A percentile compares a stretch with the other conserved stretches of the same genome.
Evolutionary conservation across 2,113 vertebrate species (phyloP).

Genomic region (Tyrannus savana): DNA sequence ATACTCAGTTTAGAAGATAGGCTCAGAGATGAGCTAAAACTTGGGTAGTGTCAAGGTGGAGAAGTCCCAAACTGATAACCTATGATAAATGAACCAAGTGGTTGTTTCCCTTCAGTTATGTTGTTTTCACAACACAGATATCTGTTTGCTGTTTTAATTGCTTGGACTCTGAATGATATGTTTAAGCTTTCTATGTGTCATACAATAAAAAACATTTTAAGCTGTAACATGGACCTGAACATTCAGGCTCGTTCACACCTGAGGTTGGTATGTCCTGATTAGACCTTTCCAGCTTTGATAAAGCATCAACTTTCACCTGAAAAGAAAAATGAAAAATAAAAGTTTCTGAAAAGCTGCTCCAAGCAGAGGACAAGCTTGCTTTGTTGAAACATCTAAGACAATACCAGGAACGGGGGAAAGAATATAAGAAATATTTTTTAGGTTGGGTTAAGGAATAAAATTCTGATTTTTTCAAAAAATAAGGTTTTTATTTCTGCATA

Average conservation of each 20-base stretch:
- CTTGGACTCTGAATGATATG: neutral
- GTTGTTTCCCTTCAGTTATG: neutral
- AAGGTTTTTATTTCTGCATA: neutral
- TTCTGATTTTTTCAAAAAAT: fast-evolving
- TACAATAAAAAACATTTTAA: neutral
- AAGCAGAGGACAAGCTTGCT: neutral
- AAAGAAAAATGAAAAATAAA: neutral
- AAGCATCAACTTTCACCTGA: neutral
- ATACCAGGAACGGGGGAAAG: neutral
- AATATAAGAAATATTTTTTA: neutral
- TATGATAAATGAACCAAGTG: neutral
- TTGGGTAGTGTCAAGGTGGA: neutral
- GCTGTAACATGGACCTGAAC: neutral
- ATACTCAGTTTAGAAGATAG: neutral
- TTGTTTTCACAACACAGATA: neutral
- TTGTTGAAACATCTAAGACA: slow-evolving; percentile 10
- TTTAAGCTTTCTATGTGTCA: neutral
- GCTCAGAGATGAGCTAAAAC: neutral
- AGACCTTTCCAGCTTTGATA: neutral
- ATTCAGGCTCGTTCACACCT: neutral
- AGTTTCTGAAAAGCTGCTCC: neutral
- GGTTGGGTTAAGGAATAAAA: neutral
- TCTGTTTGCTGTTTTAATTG: neutral
- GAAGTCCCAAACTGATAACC: neutral
- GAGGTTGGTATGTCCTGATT: neutral